Conservation (phyloP, 2,113 vertebrate species). For the Edolisoma coerulescens region DNA sequence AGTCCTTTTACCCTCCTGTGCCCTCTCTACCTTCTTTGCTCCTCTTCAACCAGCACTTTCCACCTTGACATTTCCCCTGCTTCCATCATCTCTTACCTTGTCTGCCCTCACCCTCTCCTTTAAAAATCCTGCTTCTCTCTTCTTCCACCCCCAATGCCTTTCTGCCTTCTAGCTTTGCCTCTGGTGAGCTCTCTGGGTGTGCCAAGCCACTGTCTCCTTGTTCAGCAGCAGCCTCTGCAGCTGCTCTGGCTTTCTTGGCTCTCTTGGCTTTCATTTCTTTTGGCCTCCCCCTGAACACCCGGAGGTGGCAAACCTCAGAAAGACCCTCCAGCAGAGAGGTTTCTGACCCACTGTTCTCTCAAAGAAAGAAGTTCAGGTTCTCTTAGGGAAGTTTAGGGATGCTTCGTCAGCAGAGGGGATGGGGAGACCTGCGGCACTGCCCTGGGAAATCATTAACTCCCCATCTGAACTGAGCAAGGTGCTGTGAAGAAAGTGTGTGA, state of each 20-base stretch:
- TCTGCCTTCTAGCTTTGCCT: neutral
- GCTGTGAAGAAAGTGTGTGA: neutral
- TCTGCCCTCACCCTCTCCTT: neutral
- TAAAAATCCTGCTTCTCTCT: neutral
- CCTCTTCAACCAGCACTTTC: neutral
- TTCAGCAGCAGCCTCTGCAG: slow-evolving; percentile 1
- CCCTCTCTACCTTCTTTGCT: neutral
- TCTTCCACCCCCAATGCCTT: neutral
- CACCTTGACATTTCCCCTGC: neutral
- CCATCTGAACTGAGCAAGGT: neutral
- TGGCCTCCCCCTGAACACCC: neutral
- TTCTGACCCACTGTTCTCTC: neutral
- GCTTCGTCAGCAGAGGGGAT: neutral
- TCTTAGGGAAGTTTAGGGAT: neutral
- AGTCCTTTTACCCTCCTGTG: neutral
- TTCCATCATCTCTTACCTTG: neutral
- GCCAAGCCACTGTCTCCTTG: neutral
- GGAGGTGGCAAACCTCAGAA: neutral
- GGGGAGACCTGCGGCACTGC: neutral
- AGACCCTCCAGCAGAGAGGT: neutral
- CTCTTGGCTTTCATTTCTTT: slow-evolving; percentile 1
- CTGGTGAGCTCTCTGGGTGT: neutral
- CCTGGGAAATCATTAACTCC: neutral
- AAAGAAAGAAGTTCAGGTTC: neutral
- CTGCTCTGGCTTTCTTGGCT: neutral